Evolutionary conservation across 2,797 vertebrate genomes (phyloP), one percentile per base, ranked within the genome.

Genomic region (Rhyacichthys aspro): DNA sequence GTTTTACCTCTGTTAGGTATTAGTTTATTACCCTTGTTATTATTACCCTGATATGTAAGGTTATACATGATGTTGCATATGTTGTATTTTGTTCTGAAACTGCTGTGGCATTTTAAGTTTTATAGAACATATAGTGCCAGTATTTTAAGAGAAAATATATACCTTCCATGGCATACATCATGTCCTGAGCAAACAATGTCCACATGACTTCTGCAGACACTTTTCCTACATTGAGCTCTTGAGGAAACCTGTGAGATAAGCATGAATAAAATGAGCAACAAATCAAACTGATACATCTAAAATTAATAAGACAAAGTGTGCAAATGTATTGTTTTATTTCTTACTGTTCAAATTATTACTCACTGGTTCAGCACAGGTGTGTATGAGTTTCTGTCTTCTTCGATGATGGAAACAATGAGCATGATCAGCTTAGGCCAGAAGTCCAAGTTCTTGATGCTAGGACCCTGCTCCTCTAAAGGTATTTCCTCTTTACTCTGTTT

Each of bases 401-500:
- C 98, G 44, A 96, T 96, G 84, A 99, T 99, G 59, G 98, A 99
- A 63, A 99, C 97, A 8, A 98, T 96, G 37, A 99, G 92, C 49
- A 98, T 99, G 78, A 99, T 99, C 72, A 99, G 95, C 73, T 99
- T 98, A 39, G 98, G 97, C 98, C 97, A 99, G 87, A 99, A 99
- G 81, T 99, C 98, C 84, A 99, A 85, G 80, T 99, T 98, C 85
- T 93, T 95, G 82, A 96, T 94, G 78, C 95, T 98, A 7, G 98
- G 98, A 0, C 97, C 98, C 72, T 97, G 96, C 42, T 99, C 98
- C 62, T 99, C 98, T 0, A 93, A 84, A 36, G 96, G 93, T 43
- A 94, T 67, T 18, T 98, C 97, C 47, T 95, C 95, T 72, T 93
- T 97, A 88, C 92, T 94, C 90, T 94, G 88, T 75, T 66, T 36